phyloP scores from a whole-genome alignment of 1,140 invertebrate species.

The Pachypsylla venusta region DNA sequence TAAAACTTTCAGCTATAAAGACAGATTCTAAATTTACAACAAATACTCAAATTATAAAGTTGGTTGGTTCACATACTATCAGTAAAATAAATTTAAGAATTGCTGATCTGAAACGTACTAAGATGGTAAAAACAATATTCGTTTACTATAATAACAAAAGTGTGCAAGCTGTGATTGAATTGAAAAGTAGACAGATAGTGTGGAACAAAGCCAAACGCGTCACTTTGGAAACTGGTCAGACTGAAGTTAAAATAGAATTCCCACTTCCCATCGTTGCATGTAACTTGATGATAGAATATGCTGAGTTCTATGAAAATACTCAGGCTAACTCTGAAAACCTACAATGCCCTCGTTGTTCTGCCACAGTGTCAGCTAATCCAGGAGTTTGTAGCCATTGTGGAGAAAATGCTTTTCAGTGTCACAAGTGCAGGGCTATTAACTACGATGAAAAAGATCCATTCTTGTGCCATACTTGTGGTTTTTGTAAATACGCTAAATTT shows the following conservation, averaged over 20 bases:
- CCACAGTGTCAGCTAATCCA: constrained; percentile 89
- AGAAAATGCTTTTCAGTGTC: constrained; percentile 97
- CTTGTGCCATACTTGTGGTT: constrained; percentile 94
- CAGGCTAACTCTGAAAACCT: constrained; percentile 72
- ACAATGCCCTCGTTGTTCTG: constrained; percentile 90
- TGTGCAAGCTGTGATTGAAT: constrained; percentile 89
- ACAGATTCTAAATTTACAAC: constrained; percentile 95
- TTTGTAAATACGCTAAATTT: constrained; percentile 99
- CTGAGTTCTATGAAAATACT: constrained; percentile 89
- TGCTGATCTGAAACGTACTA: constrained; percentile 86
- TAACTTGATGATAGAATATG: constrained; percentile 98
- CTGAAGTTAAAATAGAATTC: constrained; percentile 92
- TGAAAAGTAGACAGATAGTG: constrained; percentile 85
- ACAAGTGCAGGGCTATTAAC: constrained; percentile 94
- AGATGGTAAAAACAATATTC: constrained; percentile 93
- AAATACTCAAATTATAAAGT: constrained; percentile 91
- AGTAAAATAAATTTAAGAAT: constrained; percentile 86
- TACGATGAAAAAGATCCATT: constrained; percentile 99
- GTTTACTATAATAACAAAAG: constrained; percentile 94
- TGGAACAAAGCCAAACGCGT: constrained; percentile 96
- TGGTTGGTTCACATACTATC: constrained; percentile 87
- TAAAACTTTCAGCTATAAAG: constrained; percentile 88
- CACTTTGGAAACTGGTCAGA: constrained; percentile 73
- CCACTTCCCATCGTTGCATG: constrained; percentile 91
- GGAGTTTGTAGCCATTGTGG: constrained; percentile 96